Evolutionary conservation across 2,888 invertebrate species (phyloP).

Genomic region (Corythucha ciliata): DNA sequence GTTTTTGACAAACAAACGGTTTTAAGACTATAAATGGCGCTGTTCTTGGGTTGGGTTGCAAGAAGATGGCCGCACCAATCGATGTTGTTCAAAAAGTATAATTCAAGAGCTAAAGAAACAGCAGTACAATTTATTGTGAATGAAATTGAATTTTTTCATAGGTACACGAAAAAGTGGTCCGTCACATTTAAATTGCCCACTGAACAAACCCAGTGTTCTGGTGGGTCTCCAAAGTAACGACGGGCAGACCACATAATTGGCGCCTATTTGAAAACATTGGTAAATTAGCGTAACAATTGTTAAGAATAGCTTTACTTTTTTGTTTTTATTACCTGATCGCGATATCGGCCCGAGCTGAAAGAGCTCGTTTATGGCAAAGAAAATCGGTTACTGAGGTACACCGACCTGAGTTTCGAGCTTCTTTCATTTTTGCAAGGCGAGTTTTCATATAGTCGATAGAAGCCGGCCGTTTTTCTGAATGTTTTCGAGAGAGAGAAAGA

Average conservation of each 20-base stretch:
- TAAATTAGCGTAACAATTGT: not conserved
- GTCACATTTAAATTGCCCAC: conserved; percentile 34
- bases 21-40: too few relatives aligned
- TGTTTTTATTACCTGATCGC: conserved; percentile 46
- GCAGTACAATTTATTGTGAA: not conserved
- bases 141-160: not conserved
- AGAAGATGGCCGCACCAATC: too few relatives aligned
- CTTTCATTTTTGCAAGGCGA: too few relatives aligned
- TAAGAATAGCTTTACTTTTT: conserved; percentile 1
- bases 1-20: too few relatives aligned
- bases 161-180: not conserved
- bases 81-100: too few relatives aligned
- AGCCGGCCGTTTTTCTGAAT: not conserved
- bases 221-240: conserved; percentile 31
- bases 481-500: not conserved
- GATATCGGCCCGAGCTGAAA: conserved; percentile 70
- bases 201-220: conserved; percentile 32
- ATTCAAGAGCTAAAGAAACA: too few relatives aligned
- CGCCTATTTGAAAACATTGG: conserved; percentile 36
- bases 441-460: too few relatives aligned
- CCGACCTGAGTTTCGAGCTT: too few relatives aligned
- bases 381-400: too few relatives aligned
- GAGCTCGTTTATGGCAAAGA: conserved; percentile 51
- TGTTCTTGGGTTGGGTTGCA: too few relatives aligned
- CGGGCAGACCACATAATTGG: conserved; percentile 37